Conservation (phyloP, 2,888 invertebrate genomes). For the Eristalis pertinax region DNA sequence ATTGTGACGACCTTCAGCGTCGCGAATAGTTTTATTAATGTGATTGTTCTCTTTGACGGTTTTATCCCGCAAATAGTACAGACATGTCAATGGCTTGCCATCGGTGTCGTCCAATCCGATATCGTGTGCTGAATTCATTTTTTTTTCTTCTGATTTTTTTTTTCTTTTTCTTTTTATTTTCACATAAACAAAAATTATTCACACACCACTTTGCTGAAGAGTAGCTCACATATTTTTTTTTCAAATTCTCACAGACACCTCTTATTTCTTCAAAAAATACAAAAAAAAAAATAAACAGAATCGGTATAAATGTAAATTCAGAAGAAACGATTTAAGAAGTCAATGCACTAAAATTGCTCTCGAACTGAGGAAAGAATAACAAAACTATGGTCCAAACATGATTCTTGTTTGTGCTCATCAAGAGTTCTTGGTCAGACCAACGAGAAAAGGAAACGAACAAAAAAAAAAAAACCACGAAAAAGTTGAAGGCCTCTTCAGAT, state of each 20-base stretch:
- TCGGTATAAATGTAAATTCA: conserved; percentile 38
- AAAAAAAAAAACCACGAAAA: not conserved
- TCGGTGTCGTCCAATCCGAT: conserved; percentile 58
- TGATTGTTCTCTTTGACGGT: conserved; percentile 68
- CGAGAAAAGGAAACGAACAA: not conserved
- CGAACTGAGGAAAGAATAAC: conserved; percentile 32
- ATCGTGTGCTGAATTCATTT: conserved; percentile 60
- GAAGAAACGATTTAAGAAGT: conserved; percentile 69
- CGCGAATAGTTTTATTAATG: conserved; percentile 63
- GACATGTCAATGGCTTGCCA: conserved; percentile 66
- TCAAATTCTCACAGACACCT: conserved; percentile 1
- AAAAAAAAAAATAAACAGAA: too few species aligned
- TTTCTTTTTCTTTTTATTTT: conserved; percentile 9
- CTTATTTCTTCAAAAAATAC: conserved; percentile 7
- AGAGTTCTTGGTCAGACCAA: not conserved
- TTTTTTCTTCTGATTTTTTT: conserved; percentile 2
- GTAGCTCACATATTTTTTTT: conserved; percentile 20
- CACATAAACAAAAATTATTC: conserved; percentile 17
- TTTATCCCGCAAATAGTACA: conserved; percentile 68
- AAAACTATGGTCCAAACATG: conserved; percentile 22
- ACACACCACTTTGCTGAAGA: not conserved
- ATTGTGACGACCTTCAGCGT: conserved; percentile 64
- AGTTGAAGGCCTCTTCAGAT: conserved; percentile 36
- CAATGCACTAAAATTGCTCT: conserved; percentile 76
- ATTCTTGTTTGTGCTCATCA: conserved; percentile 47